A percentile compares a stretch with the other conserved stretches of the same genome.
phyloP scores from a whole-genome alignment of 2,113 vertebrate genomes.

The Stictonetta naevosa region DNA sequence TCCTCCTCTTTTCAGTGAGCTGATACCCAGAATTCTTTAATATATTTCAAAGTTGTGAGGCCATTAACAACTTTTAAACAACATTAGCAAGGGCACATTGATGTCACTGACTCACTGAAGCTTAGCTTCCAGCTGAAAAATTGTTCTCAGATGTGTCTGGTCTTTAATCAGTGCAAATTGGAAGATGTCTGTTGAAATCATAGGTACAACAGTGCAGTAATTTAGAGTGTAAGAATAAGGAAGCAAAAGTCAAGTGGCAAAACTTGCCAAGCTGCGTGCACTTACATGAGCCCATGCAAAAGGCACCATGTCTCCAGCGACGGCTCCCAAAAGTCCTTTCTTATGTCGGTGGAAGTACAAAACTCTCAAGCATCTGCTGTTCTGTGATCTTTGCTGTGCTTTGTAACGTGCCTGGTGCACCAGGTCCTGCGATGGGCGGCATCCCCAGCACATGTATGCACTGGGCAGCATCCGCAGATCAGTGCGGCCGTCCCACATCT shows the following conservation, averaged over 20 bases:
- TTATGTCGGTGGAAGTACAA: background rate
- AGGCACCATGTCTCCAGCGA: background rate
- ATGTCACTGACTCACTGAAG: background rate
- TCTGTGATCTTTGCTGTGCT: background rate
- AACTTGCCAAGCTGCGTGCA: background rate
- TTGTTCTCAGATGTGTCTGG: background rate
- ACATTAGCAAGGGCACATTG: background rate
- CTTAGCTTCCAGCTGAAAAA: background rate
- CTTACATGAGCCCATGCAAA: background rate
- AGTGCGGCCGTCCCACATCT: background rate
- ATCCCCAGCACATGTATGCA: accelerated
- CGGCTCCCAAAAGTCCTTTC: background rate
- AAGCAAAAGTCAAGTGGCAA: background rate
- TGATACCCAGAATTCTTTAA: background rate
- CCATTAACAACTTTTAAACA: background rate
- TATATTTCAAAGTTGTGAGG: background rate
- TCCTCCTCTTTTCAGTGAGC: background rate
- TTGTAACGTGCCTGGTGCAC: accelerated
- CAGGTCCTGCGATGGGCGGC: background rate
- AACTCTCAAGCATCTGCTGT: background rate
- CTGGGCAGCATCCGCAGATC: background rate
- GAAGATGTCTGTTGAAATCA: background rate
- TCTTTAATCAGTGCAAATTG: background rate
- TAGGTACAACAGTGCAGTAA: accelerated
- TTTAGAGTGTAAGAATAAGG: background rate